A percentile compares a stretch with the other conserved stretches of the same genome.
Evolutionary conservation across 1,140 invertebrate genomes (phyloP).

Genomic region (Pristionchus pacificus): DNA sequence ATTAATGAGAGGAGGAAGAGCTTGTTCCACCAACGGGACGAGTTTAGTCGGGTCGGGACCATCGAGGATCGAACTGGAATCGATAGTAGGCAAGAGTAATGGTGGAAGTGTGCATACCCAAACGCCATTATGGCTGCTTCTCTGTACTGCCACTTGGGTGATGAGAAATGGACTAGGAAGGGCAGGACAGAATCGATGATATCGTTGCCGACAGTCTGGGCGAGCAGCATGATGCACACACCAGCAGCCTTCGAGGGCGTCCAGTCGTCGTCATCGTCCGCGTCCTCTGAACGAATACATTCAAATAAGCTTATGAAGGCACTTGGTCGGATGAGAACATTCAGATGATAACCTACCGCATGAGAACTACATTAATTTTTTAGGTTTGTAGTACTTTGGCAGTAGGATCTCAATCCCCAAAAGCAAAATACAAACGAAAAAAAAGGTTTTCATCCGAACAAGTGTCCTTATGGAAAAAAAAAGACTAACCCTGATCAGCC

Average conservation of each 20-base stretch:
- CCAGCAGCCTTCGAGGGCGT: conserved; percentile 98
- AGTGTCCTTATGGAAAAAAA: background rate
- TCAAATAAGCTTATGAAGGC: too few species aligned
- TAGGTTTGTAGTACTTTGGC: too few species aligned
- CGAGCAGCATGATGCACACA: conserved; percentile 95
- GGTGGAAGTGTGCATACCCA: conserved; percentile 59
- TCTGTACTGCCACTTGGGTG: conserved; percentile 80
- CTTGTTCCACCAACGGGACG: conserved; percentile 88
- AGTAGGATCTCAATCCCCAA: too few species aligned
- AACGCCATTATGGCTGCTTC: conserved; percentile 99
- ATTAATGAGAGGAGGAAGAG: conserved; percentile 87
- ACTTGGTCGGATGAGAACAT: too few species aligned
- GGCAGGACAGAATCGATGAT: conserved; percentile 91
- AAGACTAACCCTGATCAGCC: conserved; percentile 64
- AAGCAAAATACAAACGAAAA: too few species aligned
- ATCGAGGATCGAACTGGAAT: conserved; percentile 74
- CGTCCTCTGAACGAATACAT: conserved; percentile 59
- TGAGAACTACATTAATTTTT: too few species aligned
- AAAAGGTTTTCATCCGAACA: too few species aligned
- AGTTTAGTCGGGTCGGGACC: conserved; percentile 81
- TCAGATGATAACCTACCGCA: too few species aligned
- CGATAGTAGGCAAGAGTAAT: background rate
- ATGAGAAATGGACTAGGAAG: conserved; percentile 93
- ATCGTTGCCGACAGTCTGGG: conserved; percentile 84
- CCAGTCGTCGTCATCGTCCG: conserved; percentile 97